phyloP scores from a whole-genome alignment of 2,888 invertebrate genomes.

The Flexamia atlantica region DNA sequence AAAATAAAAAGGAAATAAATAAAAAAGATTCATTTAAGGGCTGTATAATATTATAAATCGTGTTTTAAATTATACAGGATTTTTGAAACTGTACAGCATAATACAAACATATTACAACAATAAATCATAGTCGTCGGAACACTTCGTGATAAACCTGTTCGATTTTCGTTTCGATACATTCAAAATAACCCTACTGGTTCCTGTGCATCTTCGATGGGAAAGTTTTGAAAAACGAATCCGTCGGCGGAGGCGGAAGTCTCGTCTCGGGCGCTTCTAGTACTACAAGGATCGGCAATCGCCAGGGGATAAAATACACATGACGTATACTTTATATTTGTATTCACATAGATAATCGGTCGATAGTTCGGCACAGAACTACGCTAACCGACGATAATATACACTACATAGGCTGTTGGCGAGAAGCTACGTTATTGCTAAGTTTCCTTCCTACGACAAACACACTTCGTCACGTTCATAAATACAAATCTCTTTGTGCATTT shows the following conservation, averaged over 20 bases:
- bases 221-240: background rate
- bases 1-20: constrained; percentile 23
- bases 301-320: constrained; percentile 43
- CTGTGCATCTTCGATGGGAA: background rate
- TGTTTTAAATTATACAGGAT: constrained; percentile 31
- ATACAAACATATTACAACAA: constrained; percentile 42
- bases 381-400: constrained; percentile 68
- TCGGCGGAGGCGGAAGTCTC: background rate
- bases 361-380: constrained; percentile 67
- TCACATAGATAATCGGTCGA: constrained; percentile 69
- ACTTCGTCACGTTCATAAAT: constrained; percentile 42
- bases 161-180: background rate
- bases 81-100: constrained; percentile 25
- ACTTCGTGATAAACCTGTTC: constrained; percentile 5
- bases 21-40: constrained; percentile 21
- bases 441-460: constrained; percentile 62
- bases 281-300: background rate
- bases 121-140: constrained; percentile 21
- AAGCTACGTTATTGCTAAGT: constrained; percentile 68
- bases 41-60: constrained; percentile 34
- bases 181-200: background rate
- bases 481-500: constrained; percentile 63
- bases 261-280: background rate
- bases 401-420: constrained; percentile 69
- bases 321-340: constrained; percentile 62